Conservation (phyloP, 2,113 vertebrate genomes). For the Nannobrachium achirus region DNA sequence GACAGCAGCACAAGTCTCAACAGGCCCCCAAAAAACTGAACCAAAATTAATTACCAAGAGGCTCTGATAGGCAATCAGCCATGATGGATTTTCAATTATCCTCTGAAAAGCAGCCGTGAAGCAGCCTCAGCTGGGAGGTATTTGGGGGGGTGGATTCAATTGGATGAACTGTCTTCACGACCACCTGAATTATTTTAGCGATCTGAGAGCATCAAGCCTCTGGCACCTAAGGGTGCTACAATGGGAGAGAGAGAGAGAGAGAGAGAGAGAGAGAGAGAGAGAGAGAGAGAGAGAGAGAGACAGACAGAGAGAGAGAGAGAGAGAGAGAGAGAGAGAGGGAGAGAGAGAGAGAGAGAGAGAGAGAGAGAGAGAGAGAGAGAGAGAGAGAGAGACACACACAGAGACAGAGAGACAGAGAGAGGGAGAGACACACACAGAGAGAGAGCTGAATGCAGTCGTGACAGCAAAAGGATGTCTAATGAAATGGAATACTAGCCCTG, state of each 20-base stretch:
- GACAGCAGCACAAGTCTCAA: too few species aligned
- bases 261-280: neutral
- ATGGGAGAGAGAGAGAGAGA: neutral
- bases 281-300: neutral
- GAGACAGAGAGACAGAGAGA: too few species aligned
- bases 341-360: too few species aligned
- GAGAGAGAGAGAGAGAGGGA: too few species aligned
- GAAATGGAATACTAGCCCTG: too few species aligned
- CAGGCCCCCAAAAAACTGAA: conserved; percentile 17
- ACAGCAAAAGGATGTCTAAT: too few species aligned
- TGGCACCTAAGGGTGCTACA: conserved; percentile 28
- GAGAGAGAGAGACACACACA: too few species aligned
- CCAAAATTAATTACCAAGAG: conserved; percentile 64
- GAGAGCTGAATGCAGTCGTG: too few species aligned
- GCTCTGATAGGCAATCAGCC: conserved; percentile 69
- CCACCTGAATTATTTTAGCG: conserved; percentile 42
- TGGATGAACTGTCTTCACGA: conserved; percentile 52
- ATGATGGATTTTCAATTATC: conserved; percentile 76
- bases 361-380: too few species aligned
- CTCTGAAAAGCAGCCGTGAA: conserved; percentile 55
- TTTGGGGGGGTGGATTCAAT: conserved; percentile 57
- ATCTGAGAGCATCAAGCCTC: conserved; percentile 50
- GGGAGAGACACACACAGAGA: too few species aligned
- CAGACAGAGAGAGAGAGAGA: too few species aligned
- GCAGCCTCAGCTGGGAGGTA: conserved; percentile 54